These are phyloP conservation scores for Litocranius walleri DNA, from an alignment of 2,113 vertebrate genomes.

Conservation along the genomic window DNA sequence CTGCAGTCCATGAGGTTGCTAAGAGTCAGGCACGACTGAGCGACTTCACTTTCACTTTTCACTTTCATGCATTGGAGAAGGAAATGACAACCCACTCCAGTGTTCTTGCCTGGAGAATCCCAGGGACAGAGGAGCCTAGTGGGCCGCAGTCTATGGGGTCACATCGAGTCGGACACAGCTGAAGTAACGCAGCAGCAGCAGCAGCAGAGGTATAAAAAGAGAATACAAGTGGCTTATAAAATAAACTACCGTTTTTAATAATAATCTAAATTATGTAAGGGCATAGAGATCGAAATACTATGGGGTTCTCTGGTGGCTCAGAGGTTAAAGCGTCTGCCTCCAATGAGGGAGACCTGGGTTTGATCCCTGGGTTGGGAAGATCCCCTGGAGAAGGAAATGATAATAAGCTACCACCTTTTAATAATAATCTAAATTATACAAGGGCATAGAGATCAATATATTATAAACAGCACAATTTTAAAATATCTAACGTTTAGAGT, in stretches of 20 bases:
- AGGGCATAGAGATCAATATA: background rate
- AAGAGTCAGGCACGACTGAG: background rate
- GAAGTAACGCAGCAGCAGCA: background rate
- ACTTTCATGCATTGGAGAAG: background rate
- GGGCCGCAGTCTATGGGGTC: fast-evolving
- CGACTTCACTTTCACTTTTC: background rate
- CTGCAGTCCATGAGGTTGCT: background rate
- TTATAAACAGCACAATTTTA: background rate
- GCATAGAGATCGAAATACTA: background rate
- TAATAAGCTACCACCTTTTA: background rate
- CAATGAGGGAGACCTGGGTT: too few relatives aligned
- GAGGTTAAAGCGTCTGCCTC: too few relatives aligned
- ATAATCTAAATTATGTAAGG: background rate
- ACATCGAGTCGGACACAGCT: fast-evolving
- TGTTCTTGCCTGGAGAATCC: background rate
- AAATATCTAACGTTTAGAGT: background rate
- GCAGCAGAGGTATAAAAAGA: background rate
- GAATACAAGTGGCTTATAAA: background rate
- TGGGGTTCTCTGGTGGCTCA: background rate
- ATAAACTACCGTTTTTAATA: background rate
- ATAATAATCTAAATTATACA: background rate
- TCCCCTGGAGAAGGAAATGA: too few relatives aligned
- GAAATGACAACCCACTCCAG: background rate
- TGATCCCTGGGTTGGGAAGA: too few relatives aligned
- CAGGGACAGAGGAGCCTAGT: background rate